Percentiles rank a stretch among this genome's conserved stretches.
Evolutionary conservation across 1,140 invertebrate genomes (phyloP).

Genomic region (Nephila pilipes): DNA sequence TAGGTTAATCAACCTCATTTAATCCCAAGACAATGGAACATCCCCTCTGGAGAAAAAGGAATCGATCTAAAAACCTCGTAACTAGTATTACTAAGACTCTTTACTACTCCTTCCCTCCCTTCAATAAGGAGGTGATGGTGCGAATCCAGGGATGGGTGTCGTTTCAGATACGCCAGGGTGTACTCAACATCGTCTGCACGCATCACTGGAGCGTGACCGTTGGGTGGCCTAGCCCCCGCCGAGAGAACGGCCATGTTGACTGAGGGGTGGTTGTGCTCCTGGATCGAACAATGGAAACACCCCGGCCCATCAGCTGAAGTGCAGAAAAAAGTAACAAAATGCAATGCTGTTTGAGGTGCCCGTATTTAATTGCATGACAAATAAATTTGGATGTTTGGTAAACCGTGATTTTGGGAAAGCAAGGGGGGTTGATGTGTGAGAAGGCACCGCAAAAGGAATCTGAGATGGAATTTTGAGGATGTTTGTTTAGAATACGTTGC

Average conservation of each 20-base stretch:
- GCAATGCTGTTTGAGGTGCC: background rate
- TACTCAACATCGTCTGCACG: background rate
- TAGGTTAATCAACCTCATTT: slow-evolving; percentile 25
- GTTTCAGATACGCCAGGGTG: background rate
- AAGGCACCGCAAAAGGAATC: no score
- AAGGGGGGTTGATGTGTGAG: no score
- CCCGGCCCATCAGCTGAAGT: background rate
- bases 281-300: background rate
- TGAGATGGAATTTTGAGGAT: no score
- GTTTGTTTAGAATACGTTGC: no score
- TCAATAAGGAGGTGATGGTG: background rate
- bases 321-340: slow-evolving; percentile 2
- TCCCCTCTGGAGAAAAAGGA: background rate
- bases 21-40: slow-evolving; percentile 7
- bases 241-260: no score
- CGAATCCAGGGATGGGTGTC: background rate
- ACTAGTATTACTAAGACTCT: slow-evolving; percentile 3
- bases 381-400: background rate
- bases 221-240: slow-evolving; percentile 6
- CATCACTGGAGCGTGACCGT: slow-evolving; percentile 12
- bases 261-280: slow-evolving; percentile 29
- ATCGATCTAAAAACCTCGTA: slow-evolving; percentile 12
- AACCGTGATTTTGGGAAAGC: no score
- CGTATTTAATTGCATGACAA: background rate
- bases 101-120: background rate